These are phyloP conservation scores for Gnathonemus longibarbis DNA, from an alignment of 2,113 vertebrate genomes.

Conservation along the genomic window DNA sequence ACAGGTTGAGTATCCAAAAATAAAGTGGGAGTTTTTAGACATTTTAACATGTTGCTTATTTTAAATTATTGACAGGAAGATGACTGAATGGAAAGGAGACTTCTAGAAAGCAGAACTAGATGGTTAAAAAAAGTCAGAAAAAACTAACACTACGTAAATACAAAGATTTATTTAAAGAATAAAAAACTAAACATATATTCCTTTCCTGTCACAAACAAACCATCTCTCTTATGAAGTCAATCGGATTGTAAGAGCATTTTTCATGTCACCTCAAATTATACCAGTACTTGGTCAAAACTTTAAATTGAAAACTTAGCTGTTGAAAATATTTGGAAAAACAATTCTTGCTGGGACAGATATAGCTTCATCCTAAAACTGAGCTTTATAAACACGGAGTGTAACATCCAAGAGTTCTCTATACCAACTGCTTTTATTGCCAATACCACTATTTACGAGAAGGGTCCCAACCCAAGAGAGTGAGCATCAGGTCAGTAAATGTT, in stretches of 20 bases:
- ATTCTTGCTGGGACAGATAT: not conserved
- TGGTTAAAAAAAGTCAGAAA: not conserved
- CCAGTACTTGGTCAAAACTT: not conserved
- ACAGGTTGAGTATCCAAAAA: not conserved
- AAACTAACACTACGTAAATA: not conserved
- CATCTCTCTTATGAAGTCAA: not conserved
- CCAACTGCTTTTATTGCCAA: not conserved
- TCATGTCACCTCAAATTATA: not conserved
- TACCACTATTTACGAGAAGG: not conserved
- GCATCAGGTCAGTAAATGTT: not conserved
- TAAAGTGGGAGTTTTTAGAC: not conserved
- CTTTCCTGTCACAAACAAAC: not conserved
- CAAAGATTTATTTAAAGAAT: not conserved
- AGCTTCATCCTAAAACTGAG: not conserved
- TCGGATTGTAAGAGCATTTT: not conserved
- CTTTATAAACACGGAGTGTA: not conserved
- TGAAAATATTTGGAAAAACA: not conserved
- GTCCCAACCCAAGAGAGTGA: not conserved
- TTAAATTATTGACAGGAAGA: not conserved
- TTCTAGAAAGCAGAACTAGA: not conserved
- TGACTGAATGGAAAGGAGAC: not conserved
- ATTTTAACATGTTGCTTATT: not conserved
- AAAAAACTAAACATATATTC: not conserved
- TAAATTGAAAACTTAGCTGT: not conserved
- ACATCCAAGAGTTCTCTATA: too few species aligned